Base-by-base conservation (phyloP, 2,797 vertebrate genomes). In the Myotis myotis region DNA sequence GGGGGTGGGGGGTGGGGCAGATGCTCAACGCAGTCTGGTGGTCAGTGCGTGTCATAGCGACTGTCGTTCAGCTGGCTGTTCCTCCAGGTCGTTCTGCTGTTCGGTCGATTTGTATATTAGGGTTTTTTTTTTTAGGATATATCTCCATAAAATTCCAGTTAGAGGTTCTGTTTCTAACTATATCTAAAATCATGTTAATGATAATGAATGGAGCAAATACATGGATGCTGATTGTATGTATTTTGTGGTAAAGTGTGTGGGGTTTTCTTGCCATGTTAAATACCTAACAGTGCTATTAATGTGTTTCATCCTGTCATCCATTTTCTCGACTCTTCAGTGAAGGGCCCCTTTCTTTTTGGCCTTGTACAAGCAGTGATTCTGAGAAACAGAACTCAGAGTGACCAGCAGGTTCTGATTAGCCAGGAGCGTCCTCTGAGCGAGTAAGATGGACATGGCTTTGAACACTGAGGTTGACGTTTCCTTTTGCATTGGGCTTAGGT, bases 61-160 rank as follows among this genome's bases (percentile, higher is more conserved):
- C 60, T 62, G 5, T 30, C 12, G 13, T 62, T 62, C 28, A 6
- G 1, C 60, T 62, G 28, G 28, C 28, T 28, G 57, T 62, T 49
- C 49, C 0, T 15, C 49, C 49, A 15, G 49, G 15, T 49, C 5
- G 1, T 49, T 62, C 60, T 11, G 28, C 13, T 5, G 13, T 30
- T 28, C 12, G 13, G 28, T 62, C 28, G 5, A 62, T 62, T 62
- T 62, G 60, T 13, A 30, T 62, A 62, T 62, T 62, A 62, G 60
- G 28, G 28, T 62, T 30, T 62, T 15, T 62, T 44, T 60, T 28
- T 62, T 62, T 62, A 15, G 60, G 60, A 28, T 53, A 10, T 36
- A 44, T n/a, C 3, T 84, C 33, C 15, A 38, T 53, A 92, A 85
- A 60, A 88, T 97, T 97, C 23, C 19, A 87, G n/a, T 93, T 79